These are phyloP conservation scores for Aphelenchoides bicaudatus DNA, from an alignment of 2,888 invertebrate species.

Conservation along the genomic window DNA sequence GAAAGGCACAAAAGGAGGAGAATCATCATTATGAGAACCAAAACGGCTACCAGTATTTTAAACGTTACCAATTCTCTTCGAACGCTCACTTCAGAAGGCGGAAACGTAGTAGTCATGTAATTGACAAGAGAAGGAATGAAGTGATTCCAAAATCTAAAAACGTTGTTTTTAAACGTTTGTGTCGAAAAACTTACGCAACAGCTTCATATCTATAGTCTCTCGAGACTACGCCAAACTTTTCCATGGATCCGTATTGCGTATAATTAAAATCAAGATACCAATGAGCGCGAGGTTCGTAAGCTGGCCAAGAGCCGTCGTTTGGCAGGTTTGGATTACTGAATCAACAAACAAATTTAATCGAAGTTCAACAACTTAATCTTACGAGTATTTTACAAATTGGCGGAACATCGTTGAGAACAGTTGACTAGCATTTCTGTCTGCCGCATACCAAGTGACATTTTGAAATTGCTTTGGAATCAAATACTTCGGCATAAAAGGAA, in stretches of 20 bases:
- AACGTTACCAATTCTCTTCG: conserved; percentile 44
- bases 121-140: conserved; percentile 57
- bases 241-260: conserved; percentile 34
- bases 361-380: conserved; percentile 10
- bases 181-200: too few species aligned
- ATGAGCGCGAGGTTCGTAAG: conserved; percentile 53
- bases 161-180: conserved; percentile 22
- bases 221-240: conserved; percentile 38
- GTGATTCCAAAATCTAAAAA: conserved; percentile 61
- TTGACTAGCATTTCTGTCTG: conserved; percentile 56
- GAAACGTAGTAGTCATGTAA: conserved; percentile 60
- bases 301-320: conserved; percentile 49
- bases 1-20: conserved; percentile 43
- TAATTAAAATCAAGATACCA: conserved; percentile 60
- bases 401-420: conserved; percentile 50
- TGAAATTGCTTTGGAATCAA: conserved; percentile 46
- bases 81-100: conserved; percentile 52
- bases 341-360: not conserved
- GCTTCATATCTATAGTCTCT: conserved; percentile 52
- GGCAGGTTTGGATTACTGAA: conserved; percentile 54
- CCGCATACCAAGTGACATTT: conserved; percentile 45
- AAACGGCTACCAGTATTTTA: conserved; percentile 32
- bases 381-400: conserved; percentile 51
- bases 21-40: conserved; percentile 42
- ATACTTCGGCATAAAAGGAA: conserved; percentile 52